Conservation (phyloP, 2,113 vertebrate species). For the Pelvicachromis taeniatus region DNA sequence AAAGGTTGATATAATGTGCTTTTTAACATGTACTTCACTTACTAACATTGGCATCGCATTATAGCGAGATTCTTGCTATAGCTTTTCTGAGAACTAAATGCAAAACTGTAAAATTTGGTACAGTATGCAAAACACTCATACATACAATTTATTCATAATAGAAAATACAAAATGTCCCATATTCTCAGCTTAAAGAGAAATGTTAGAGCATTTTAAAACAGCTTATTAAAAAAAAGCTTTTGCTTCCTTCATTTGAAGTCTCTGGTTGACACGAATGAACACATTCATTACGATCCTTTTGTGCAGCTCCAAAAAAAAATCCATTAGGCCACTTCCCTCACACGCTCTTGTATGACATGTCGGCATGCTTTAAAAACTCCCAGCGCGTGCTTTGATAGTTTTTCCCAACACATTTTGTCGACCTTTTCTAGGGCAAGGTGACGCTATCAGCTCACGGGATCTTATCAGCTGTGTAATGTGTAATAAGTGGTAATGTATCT, state of each 20-base stretch:
- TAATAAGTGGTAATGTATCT: conserved; percentile 67
- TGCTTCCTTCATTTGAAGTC: neutral
- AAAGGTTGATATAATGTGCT: neutral
- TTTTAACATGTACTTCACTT: neutral
- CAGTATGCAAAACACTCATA: neutral
- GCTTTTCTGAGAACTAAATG: neutral
- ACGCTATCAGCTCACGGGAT: conserved; percentile 56
- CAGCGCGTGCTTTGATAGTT: conserved; percentile 29
- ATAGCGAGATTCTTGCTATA: neutral
- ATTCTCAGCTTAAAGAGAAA: neutral
- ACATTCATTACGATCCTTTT: neutral
- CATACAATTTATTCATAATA: neutral
- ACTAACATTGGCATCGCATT: neutral
- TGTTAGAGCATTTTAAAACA: neutral
- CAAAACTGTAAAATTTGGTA: neutral
- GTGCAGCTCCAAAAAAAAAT: neutral
- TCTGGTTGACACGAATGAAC: neutral
- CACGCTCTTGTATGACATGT: conserved; percentile 6
- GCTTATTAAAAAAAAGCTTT: neutral
- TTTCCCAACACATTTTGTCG: conserved; percentile 21
- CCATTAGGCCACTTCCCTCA: neutral
- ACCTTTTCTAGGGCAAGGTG: conserved; percentile 63
- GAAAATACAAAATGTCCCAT: neutral
- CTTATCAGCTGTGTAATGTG: conserved; percentile 69
- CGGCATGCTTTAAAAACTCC: conserved; percentile 43